A percentile compares a stretch with the other conserved stretches of the same genome.
phyloP scores from a whole-genome alignment of 1,140 invertebrate genomes.

The Drosophila seguyi region DNA sequence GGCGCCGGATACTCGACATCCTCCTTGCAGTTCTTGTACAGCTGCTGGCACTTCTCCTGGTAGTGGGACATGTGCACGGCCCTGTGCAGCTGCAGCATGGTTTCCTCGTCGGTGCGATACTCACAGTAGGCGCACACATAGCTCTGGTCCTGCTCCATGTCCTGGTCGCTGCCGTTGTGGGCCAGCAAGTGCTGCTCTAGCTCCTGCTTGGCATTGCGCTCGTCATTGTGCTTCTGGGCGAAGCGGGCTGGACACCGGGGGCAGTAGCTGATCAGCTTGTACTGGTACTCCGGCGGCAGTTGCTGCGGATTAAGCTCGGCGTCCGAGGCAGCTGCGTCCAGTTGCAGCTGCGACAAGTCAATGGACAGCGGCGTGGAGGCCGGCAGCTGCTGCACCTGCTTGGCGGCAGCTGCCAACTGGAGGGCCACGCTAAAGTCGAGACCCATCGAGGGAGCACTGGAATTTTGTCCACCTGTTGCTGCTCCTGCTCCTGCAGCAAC shows the following conservation, averaged over 20 bases:
- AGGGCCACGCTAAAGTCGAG: conserved; percentile 85
- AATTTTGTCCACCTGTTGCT: background rate
- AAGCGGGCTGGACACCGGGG: conserved; percentile 91
- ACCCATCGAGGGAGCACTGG: conserved; percentile 1
- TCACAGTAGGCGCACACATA: conserved; percentile 91
- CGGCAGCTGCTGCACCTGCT: conserved; percentile 58
- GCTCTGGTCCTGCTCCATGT: conserved; percentile 55
- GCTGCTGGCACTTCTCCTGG: conserved; percentile 90
- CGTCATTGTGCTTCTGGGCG: conserved; percentile 87
- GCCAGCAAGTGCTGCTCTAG: conserved; percentile 87
- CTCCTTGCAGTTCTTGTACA: conserved; percentile 89
- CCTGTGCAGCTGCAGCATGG: conserved; percentile 90
- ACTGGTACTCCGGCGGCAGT: conserved; percentile 82
- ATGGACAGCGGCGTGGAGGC: conserved; percentile 50
- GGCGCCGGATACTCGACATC: conserved; percentile 88
- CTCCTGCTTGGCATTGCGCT: conserved; percentile 63
- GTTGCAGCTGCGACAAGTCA: conserved; percentile 60
- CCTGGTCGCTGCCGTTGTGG: conserved; percentile 80
- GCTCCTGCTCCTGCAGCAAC: conserved; percentile 13
- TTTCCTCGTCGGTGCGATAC: conserved; percentile 90
- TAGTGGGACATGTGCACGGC: conserved; percentile 93
- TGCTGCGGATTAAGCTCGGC: conserved; percentile 47
- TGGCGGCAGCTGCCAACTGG: conserved; percentile 85
- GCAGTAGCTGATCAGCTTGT: conserved; percentile 86
- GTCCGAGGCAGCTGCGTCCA: conserved; percentile 35